These are phyloP conservation scores for Eurystomus glaucurus DNA, from an alignment of 2,797 vertebrate genomes.

Conservation along the genomic window DNA sequence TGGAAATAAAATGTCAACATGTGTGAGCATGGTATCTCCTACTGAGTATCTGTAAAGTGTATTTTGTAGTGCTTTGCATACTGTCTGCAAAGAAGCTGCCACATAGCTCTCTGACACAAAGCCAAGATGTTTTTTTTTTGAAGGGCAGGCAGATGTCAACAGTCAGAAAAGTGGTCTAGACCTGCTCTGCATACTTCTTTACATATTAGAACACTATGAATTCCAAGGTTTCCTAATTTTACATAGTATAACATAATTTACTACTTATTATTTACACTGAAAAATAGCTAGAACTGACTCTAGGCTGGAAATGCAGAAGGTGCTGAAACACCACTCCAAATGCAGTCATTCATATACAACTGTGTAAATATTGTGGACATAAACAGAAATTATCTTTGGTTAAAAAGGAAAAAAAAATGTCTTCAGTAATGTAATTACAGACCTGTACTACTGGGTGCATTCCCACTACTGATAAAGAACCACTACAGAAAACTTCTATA, in stretches of 20 bases:
- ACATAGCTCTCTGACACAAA: background rate
- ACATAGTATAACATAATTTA: background rate
- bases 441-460: fast-evolving
- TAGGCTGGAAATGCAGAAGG: background rate
- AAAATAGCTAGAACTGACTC: background rate
- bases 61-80: background rate
- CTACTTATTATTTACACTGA: background rate
- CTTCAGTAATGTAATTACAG: background rate
- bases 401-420: background rate
- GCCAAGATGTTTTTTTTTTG: background rate
- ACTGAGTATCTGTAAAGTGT: background rate
- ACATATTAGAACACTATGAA: background rate
- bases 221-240: background rate
- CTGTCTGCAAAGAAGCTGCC: background rate
- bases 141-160: background rate
- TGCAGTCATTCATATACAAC: background rate
- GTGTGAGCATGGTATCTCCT: background rate
- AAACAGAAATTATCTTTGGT: background rate
- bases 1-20: background rate
- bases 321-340: background rate
- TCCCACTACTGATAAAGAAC: background rate
- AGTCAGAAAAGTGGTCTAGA: background rate
- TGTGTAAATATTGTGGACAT: background rate
- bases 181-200: background rate
- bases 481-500: background rate